Evolutionary conservation across 2,888 invertebrate genomes (phyloP).

Genomic region (Lasioglossum marginatum): DNA sequence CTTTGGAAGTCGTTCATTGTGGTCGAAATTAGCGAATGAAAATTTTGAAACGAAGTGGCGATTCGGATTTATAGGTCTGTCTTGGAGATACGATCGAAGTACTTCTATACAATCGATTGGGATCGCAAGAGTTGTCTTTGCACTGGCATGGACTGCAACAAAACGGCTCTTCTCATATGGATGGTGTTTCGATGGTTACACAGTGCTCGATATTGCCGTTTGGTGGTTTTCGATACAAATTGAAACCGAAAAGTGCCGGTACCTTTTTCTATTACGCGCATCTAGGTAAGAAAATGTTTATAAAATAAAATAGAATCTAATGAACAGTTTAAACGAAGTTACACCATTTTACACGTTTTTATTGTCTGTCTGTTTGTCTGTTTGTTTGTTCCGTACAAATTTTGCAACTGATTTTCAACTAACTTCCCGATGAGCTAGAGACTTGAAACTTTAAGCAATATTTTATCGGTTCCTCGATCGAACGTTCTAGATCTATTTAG

Average conservation of each 20-base stretch:
- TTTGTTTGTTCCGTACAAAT: too few relatives aligned
- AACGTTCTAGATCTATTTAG: too few relatives aligned
- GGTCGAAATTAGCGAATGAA: background rate
- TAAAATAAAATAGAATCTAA: too few relatives aligned
- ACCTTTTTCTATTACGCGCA: conserved; percentile 76
- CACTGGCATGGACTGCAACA: conserved; percentile 86
- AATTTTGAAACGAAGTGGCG: too few relatives aligned
- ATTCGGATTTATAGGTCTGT: conserved; percentile 66
- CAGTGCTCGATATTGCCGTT: conserved; percentile 83
- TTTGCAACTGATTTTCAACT: too few relatives aligned
- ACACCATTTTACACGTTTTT: too few relatives aligned
- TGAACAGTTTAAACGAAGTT: background rate
- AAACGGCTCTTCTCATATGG: conserved; percentile 80
- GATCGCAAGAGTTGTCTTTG: conserved; percentile 77
- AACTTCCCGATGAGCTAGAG: too few relatives aligned
- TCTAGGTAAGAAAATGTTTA: conserved; percentile 84
- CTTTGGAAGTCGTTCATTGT: background rate
- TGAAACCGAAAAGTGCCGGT: conserved; percentile 71
- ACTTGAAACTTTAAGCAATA: too few relatives aligned
- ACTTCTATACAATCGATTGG: conserved; percentile 71
- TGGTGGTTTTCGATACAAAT: conserved; percentile 78
- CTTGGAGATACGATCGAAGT: conserved; percentile 75
- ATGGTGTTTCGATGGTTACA: conserved; percentile 83
- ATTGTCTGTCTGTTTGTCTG: too few relatives aligned
- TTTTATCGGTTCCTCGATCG: too few relatives aligned